phyloP scores from a whole-genome alignment of 2,113 vertebrate genomes.

The Narcine bancroftii region DNA sequence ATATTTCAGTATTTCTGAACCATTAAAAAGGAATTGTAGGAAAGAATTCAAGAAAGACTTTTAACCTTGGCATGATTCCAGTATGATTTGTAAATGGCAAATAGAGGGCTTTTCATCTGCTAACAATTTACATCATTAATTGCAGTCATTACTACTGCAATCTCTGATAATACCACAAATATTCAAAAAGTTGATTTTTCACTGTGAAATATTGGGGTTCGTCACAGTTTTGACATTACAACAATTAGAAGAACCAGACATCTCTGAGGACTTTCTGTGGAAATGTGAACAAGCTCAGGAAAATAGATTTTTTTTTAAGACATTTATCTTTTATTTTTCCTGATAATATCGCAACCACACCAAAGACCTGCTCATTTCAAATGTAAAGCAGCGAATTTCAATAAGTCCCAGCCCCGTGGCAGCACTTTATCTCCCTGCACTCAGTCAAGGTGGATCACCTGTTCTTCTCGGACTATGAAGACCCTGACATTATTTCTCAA shows the following conservation, averaged over 20 bases:
- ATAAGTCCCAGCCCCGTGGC: not conserved
- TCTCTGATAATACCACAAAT: not conserved
- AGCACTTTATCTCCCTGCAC: not conserved
- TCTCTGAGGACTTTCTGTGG: not conserved
- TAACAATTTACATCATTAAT: conserved; percentile 23
- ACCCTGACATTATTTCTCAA: not conserved
- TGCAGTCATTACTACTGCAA: not conserved
- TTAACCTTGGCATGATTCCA: not conserved
- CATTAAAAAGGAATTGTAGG: not conserved
- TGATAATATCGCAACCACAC: not conserved
- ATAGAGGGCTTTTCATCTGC: not conserved
- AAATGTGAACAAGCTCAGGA: not conserved
- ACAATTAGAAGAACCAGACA: not conserved
- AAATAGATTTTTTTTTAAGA: not conserved
- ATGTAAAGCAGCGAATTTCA: not conserved
- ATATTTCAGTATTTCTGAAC: not conserved
- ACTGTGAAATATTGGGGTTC: not conserved
- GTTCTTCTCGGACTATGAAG: not conserved
- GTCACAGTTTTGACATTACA: not conserved
- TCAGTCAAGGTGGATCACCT: not conserved
- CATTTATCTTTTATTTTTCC: not conserved
- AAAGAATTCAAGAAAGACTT: not conserved
- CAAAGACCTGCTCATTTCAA: not conserved
- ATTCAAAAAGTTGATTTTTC: not conserved
- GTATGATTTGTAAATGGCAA: not conserved